Percentiles rank a stretch among this genome's conserved stretches.
Conservation (phyloP, 2,113 vertebrate species). For the Cyprinodon variegatus region DNA sequence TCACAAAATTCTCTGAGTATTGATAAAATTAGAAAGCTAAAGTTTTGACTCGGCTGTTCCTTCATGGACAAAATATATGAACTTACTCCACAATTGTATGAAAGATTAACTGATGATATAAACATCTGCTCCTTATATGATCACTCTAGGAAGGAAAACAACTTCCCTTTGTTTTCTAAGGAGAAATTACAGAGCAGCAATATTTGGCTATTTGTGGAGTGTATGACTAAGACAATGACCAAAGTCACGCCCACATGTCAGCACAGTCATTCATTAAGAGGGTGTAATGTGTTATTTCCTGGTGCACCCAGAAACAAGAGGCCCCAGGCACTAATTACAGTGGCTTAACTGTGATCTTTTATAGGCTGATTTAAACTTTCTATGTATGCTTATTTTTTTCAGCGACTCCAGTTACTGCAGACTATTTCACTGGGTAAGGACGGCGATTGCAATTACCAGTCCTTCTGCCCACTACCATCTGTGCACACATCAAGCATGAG, state of each 20-base stretch:
- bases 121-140: slow-evolving; percentile 11
- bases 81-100: background rate
- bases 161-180: slow-evolving; percentile 33
- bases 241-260: slow-evolving; percentile 62
- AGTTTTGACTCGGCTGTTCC: background rate
- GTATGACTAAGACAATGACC: slow-evolving; percentile 59
- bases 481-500: slow-evolving; percentile 43
- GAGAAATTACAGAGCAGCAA: slow-evolving; percentile 36
- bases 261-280: slow-evolving; percentile 64
- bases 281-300: slow-evolving; percentile 53
- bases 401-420: slow-evolving; percentile 16
- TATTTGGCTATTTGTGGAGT: slow-evolving; percentile 60
- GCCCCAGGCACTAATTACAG: slow-evolving; percentile 58
- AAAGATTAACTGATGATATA: background rate
- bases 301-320: slow-evolving; percentile 31
- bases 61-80: background rate
- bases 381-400: slow-evolving; percentile 8
- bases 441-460: slow-evolving; percentile 51
- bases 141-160: background rate
- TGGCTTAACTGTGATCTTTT: slow-evolving; percentile 48
- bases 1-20: too few species aligned
- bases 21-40: background rate
- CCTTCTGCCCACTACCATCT: slow-evolving; percentile 68
- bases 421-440: slow-evolving; percentile 26
- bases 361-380: slow-evolving; percentile 33